Evolutionary conservation across 2,113 vertebrate species (phyloP).

Genomic region (Panthera uncia): DNA sequence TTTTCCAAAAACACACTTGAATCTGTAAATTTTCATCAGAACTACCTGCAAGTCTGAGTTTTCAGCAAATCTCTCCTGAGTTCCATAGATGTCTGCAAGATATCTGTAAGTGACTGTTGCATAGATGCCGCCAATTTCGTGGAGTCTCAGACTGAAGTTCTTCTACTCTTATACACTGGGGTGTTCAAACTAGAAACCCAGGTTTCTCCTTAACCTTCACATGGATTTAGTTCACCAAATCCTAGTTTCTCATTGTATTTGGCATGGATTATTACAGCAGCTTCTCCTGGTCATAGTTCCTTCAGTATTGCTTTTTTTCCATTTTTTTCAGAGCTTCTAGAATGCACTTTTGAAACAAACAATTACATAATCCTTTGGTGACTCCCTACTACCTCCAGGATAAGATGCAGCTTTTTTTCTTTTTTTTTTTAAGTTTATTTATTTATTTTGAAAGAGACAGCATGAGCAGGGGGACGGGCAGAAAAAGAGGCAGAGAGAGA

Average conservation of each 20-base stretch:
- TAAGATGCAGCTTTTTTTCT: neutral
- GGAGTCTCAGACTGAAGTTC: neutral
- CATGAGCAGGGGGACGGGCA: no score
- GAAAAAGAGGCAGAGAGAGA: no score
- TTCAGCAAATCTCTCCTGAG: neutral
- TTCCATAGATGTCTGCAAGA: neutral
- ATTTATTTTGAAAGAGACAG: no score
- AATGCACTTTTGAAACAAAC: neutral
- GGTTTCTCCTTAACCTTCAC: neutral
- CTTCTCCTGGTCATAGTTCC: neutral
- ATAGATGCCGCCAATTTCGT: no score
- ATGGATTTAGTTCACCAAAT: neutral
- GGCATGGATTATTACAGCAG: neutral
- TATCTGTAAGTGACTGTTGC: neutral
- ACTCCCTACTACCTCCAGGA: neutral
- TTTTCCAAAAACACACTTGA: neutral
- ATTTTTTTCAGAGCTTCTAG: neutral
- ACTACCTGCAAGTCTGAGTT: neutral
- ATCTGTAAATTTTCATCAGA: neutral
- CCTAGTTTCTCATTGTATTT: neutral
- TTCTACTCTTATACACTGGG: neutral
- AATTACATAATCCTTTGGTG: neutral
- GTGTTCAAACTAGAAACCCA: neutral
- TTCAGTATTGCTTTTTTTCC: neutral
- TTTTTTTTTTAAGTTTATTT: no score